Percentiles rank a stretch among this genome's conserved stretches.
Conservation (phyloP, 2,888 invertebrate species). For the Caenorhabditis parvicauda region DNA sequence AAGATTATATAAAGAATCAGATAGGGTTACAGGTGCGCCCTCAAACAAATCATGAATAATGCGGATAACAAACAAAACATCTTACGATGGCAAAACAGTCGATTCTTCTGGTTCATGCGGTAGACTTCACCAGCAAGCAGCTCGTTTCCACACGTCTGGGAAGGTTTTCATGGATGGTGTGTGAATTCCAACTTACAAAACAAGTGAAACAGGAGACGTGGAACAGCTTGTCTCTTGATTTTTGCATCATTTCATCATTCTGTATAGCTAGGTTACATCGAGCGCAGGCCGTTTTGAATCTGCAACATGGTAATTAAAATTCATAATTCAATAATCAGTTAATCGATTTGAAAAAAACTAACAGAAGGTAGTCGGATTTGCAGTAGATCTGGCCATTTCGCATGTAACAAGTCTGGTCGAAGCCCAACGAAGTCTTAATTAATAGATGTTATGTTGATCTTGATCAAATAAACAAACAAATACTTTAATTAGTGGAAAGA, state of each 20-base stretch:
- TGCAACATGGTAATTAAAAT: conserved; percentile 68
- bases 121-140: conserved; percentile 86
- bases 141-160: conserved; percentile 74
- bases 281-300: conserved; percentile 81
- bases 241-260: conserved; percentile 85
- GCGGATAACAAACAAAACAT: neutral
- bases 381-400: conserved; percentile 18
- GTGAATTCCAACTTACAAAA: conserved; percentile 52
- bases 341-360: neutral
- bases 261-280: conserved; percentile 82
- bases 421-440: conserved; percentile 13
- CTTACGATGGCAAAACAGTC: conserved; percentile 49
- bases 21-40: neutral
- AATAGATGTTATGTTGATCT: neutral
- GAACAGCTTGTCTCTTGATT: conserved; percentile 81
- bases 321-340: neutral
- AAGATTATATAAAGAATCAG: neutral
- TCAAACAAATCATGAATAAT: neutral
- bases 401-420: conserved; percentile 18
- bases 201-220: conserved; percentile 88
- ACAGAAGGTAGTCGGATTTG: conserved; percentile 20
- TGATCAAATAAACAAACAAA: too few species aligned
- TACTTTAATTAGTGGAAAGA: too few species aligned
- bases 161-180: neutral
- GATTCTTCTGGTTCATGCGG: conserved; percentile 76